Conservation (phyloP, 2,888 invertebrate species). For the Platycnemis pennipes region DNA sequence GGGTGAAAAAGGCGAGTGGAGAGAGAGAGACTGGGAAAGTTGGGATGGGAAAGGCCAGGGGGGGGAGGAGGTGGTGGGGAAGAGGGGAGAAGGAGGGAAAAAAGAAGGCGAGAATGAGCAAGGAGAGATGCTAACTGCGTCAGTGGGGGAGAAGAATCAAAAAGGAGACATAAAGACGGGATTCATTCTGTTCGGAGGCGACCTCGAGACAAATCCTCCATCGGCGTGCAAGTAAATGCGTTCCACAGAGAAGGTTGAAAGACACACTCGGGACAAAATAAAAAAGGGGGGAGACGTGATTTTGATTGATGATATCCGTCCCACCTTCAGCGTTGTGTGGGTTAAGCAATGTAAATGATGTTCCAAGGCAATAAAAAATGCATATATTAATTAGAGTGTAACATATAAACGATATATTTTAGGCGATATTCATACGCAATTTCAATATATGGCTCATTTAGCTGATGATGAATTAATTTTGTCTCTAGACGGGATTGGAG, state of each 20-base stretch:
- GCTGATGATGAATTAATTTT: neutral
- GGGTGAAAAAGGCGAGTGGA: neutral
- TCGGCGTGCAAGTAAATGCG: neutral
- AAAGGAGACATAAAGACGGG: conserved; percentile 1
- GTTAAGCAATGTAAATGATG: conserved; percentile 21
- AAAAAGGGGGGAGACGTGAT: neutral
- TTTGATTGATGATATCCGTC: conserved; percentile 36
- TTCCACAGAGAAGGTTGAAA: conserved; percentile 5
- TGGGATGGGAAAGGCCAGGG: neutral
- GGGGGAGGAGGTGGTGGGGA: neutral
- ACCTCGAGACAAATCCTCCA: conserved; percentile 20
- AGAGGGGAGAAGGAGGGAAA: neutral
- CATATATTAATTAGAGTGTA: neutral
- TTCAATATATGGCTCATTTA: neutral
- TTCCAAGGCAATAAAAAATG: neutral
- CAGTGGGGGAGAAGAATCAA: neutral
- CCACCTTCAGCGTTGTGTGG: neutral
- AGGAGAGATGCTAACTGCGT: neutral
- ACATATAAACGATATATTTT: neutral
- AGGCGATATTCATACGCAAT: neutral
- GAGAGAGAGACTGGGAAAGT: neutral
- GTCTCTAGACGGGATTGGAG: neutral
- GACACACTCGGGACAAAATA: neutral
- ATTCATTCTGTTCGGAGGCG: neutral
- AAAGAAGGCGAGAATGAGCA: neutral